These are phyloP conservation scores for Diachasma alloeum DNA, from an alignment of 1,140 invertebrate genomes.

Conservation along the genomic window DNA sequence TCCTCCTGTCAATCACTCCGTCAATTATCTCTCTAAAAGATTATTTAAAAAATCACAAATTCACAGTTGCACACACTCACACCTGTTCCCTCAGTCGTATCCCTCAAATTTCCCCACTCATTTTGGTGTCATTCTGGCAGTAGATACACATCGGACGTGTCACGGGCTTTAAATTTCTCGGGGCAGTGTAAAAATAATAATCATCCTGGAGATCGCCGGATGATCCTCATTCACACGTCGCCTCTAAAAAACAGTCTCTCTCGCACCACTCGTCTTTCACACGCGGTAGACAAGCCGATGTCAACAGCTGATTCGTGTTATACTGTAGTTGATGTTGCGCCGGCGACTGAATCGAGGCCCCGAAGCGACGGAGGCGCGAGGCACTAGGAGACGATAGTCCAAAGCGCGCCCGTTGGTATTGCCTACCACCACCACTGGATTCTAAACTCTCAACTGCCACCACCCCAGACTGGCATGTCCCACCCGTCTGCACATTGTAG, in stretches of 20 bases:
- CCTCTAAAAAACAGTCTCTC: neutral
- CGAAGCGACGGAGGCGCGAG: neutral
- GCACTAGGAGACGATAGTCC: constrained; percentile 9
- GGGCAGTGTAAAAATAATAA: neutral
- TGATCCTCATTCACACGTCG: neutral
- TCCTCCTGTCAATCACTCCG: neutral
- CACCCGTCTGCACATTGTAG: neutral
- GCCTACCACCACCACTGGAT: neutral
- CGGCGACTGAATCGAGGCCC: constrained; percentile 6
- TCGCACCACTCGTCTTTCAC: neutral
- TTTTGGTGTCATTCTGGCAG: neutral
- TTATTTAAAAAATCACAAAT: neutral
- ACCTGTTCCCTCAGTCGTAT: neutral
- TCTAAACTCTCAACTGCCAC: neutral
- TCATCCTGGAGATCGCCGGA: neutral
- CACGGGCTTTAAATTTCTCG: neutral
- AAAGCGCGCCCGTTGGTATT: neutral
- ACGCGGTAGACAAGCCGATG: neutral
- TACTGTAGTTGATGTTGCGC: neutral
- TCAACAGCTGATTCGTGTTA: constrained; percentile 1
- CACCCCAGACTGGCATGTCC: neutral
- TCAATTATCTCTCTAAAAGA: neutral
- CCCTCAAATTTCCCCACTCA: neutral
- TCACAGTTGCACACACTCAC: neutral
- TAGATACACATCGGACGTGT: neutral